Evolutionary conservation across 2,888 invertebrate species (phyloP), one percentile per base, ranked within the genome.

Genomic region (Catocala sponsa): DNA sequence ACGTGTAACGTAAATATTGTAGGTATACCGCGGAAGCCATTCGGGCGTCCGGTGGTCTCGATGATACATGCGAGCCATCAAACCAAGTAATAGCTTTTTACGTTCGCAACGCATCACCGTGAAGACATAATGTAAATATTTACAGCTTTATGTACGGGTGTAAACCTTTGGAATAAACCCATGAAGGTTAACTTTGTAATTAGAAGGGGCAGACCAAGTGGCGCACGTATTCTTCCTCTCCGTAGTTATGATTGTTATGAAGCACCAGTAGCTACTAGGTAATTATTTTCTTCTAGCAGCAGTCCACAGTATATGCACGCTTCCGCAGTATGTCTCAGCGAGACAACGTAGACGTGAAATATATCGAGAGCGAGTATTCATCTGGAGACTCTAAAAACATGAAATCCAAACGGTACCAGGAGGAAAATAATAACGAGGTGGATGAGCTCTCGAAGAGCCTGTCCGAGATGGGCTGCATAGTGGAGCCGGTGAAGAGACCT

Each of bases 381-480:
- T 90, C 91, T 10, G 94, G 93, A 13, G 94, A 93, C 68, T 86
- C 84, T 87, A 91, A 91, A 76, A 86, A 84, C 71, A 84, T 86
- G 80, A 86, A 83, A 82, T 79, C 81, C 62, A 90, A 89, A 86
- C 87, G 70, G 58, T 89, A 85, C 65, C 87, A 84, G 77, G 94
- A 95, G 74, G 94, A 91, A 74, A 95, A 95, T 72, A 95, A 95
- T 76, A 94, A 95, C 85, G 91, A 93, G 67, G 80, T 94, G 57
- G 89, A 94, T 88, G 91, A 89, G 55, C 79, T 95, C 6, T 89
- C 94, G 5, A 90, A 92, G 66, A 88, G 92, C n/a, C 74, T 95
- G 1, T 86, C 91, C 5, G 88, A 89, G 68, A 95, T 95, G 94
- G 94, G 94, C 25, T 94, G 94, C 65, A 90, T 94, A 51, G 91